A percentile compares a stretch with the other conserved stretches of the same genome.
Conservation (phyloP, 2,113 vertebrate species). For the Podarcis cretensis region DNA sequence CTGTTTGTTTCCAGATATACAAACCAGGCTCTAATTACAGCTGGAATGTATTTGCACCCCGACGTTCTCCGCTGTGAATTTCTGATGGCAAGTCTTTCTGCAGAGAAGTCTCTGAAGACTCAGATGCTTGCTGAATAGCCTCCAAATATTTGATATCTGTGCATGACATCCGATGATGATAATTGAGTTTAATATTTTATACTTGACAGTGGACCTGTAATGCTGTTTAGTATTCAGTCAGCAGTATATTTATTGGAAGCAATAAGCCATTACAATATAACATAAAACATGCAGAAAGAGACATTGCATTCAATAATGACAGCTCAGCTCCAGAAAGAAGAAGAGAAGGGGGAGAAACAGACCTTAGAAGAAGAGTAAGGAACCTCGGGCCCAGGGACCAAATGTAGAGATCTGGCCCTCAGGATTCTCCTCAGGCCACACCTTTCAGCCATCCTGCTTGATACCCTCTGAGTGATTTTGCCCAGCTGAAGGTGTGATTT, state of each 20-base stretch:
- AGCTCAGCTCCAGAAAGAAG: neutral
- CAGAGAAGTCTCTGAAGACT: neutral
- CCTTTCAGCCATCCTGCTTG: too few species aligned
- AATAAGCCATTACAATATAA: neutral
- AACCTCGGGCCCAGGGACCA: too few species aligned
- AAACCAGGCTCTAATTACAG: neutral
- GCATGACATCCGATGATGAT: too few species aligned
- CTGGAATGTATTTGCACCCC: rapidly evolving
- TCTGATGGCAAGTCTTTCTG: neutral
- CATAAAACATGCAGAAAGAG: neutral
- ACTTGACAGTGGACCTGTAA: neutral
- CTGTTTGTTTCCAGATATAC: neutral
- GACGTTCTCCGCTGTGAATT: neutral
- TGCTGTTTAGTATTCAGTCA: neutral
- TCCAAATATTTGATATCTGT: neutral
- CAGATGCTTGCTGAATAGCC: neutral
- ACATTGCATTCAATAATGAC: neutral
- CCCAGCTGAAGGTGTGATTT: too few species aligned
- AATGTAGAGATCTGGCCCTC: neutral
- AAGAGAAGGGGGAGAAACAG: neutral
- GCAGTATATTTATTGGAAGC: neutral
- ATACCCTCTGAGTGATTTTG: too few species aligned
- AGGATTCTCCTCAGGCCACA: too few species aligned
- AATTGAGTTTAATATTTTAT: neutral
- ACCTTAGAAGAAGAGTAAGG: neutral